phyloP scores from a whole-genome alignment of 1,140 invertebrate species.

The Musca vetustissima region DNA sequence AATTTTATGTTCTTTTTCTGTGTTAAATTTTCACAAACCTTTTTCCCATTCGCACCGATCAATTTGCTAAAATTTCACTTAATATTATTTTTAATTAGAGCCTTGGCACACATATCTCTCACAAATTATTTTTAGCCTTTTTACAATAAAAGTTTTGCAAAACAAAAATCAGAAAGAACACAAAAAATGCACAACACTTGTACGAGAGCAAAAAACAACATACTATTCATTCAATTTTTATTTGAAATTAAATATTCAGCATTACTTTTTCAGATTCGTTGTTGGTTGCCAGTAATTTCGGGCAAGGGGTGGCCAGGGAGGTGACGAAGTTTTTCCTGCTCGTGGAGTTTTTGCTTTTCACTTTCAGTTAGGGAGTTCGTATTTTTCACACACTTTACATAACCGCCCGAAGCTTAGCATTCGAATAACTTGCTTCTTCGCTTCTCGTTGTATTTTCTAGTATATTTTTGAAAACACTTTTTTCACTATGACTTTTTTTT shows the following conservation, averaged over 20 bases:
- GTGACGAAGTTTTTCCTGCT: neutral
- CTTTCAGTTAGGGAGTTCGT: constrained; percentile 15
- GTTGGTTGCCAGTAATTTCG: neutral
- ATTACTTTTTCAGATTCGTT: neutral
- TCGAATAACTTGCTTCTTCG: constrained; percentile 6
- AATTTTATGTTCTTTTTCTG: too few species aligned
- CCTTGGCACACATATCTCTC: constrained; percentile 22
- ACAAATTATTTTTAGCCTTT: constrained; percentile 14
- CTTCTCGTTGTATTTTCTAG: neutral
- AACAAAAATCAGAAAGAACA: neutral
- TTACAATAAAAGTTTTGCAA: constrained; percentile 14
- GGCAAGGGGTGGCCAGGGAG: neutral
- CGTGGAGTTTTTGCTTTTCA: neutral
- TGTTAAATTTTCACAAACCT: too few species aligned
- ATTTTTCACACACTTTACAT: constrained; percentile 26
- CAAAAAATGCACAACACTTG: constrained; percentile 10
- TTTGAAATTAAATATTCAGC: too few species aligned
- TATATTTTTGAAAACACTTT: constrained; percentile 1
- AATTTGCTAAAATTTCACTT: neutral
- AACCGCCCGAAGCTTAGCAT: constrained; percentile 14
- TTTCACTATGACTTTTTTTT: neutral
- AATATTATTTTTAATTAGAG: constrained; percentile 20
- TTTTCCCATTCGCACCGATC: too few species aligned
- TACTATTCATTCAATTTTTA: too few species aligned
- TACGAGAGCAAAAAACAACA: too few species aligned